These are phyloP conservation scores for Melanotaenia maccullochi DNA, from an alignment of 2,797 vertebrate species.

Conservation along the genomic window DNA sequence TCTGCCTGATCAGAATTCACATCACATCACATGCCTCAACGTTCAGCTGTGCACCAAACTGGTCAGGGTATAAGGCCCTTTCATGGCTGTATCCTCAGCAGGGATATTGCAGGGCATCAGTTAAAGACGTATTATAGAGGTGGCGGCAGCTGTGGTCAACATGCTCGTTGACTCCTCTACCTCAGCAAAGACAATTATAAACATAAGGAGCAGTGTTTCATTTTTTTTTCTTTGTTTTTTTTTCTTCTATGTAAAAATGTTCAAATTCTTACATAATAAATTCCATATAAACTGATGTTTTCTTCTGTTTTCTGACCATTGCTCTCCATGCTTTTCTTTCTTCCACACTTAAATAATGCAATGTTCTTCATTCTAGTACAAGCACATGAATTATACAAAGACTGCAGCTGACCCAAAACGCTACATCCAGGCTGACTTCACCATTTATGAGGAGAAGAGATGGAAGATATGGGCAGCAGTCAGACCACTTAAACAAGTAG, in stretches of 20 bases:
- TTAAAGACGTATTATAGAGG: conserved; percentile 48
- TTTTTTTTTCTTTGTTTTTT: not conserved
- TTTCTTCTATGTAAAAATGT: not conserved
- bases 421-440: too few relatives aligned
- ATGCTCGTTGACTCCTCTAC: conserved; percentile 44
- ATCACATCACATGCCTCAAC: conserved; percentile 56
- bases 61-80: conserved; percentile 70
- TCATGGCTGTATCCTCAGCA: conserved; percentile 67
- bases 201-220: conserved; percentile 15
- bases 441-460: too few relatives aligned
- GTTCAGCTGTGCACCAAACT: conserved; percentile 54
- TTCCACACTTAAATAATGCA: not conserved
- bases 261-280: not conserved
- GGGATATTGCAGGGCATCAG: conserved; percentile 55
- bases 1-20: conserved; percentile 65
- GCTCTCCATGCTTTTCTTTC: too few relatives aligned
- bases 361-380: not conserved
- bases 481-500: too few relatives aligned
- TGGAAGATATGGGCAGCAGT: too few relatives aligned
- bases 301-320: too few relatives aligned
- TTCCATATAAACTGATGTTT: too few relatives aligned
- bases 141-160: conserved; percentile 7
- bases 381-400: too few relatives aligned
- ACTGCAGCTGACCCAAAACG: too few relatives aligned
- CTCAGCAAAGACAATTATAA: conserved; percentile 27